Evolutionary conservation across 1,140 invertebrate species (phyloP), one percentile per base, ranked within the genome.

Genomic region (Calosoma granatense): DNA sequence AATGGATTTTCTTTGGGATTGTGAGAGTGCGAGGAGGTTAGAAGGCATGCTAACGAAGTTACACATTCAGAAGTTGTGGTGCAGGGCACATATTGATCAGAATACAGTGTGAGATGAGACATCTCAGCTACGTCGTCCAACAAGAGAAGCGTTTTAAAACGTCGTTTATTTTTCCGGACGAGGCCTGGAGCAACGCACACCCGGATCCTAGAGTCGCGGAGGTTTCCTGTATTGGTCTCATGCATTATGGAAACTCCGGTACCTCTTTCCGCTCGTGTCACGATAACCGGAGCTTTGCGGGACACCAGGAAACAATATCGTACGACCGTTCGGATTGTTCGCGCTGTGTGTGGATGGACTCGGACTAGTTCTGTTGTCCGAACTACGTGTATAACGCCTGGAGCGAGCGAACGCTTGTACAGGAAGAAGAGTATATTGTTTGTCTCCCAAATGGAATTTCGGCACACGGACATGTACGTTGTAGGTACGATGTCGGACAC

Each of bases 161-260:
- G 17, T 47, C 41, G 41, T 47, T 47, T 47, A 47, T 47, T 47
- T 47, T 47, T 47, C 41, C 41, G 41, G 41, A 47, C 41, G 17
- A 9, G 9, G 41, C 41, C 15, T 17, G 6, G 15, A 17, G 9
- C 41, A 12, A 17, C 15, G 17, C 26, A 17, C 15, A 17, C 15
- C 9, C 41, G 17, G 9, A 47, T 11, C 9, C 41, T 4, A 4
- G 17, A 12, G 17, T 47, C 9, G 9, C 41, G 26, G 26, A 6
- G 41, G 6, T 47, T 47, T 47, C 41, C 41, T 47, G 41, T 47
- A 47, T 47, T 47, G 41, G 41, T 47, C 41, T 47, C 41, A 47
- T 47, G 41, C 41, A 47, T 47, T 47, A 47, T 47, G 41, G 41
- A 47, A 47, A 47, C 41, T 47, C 41, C 41, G 41, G 41, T 17